Conservation (phyloP, 2,797 vertebrate genomes). For the Hozukius guyotensis region DNA sequence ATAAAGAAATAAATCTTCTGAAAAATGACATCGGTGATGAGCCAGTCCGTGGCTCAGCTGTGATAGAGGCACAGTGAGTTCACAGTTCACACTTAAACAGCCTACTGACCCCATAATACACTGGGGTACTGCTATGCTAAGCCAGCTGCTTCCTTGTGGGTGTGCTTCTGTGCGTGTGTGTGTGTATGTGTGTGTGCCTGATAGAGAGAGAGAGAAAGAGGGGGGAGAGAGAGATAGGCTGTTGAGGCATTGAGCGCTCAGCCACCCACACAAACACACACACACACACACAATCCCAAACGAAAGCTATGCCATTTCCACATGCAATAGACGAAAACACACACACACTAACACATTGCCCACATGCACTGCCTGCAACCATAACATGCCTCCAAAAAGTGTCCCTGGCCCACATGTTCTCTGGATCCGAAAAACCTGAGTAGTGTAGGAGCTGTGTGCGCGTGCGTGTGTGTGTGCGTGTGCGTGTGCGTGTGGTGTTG, state of each 20-base stretch:
- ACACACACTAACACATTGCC: slow-evolving; percentile 9
- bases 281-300: slow-evolving; percentile 40
- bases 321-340: slow-evolving; percentile 33
- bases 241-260: slow-evolving; percentile 55
- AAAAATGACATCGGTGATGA: slow-evolving; percentile 36
- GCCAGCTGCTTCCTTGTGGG: slow-evolving; percentile 61
- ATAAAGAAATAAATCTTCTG: not conserved
- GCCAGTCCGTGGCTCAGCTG: slow-evolving; percentile 61
- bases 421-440: slow-evolving; percentile 30
- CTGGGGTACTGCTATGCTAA: slow-evolving; percentile 40
- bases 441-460: slow-evolving; percentile 17
- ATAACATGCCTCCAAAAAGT: slow-evolving; percentile 54
- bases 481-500: not conserved
- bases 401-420: slow-evolving; percentile 41
- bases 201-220: not conserved
- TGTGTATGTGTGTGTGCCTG: slow-evolving; percentile 2
- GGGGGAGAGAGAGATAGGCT: not conserved
- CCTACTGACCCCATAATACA: slow-evolving; percentile 63
- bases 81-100: slow-evolving; percentile 62
- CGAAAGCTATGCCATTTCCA: slow-evolving; percentile 53
- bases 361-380: slow-evolving; percentile 64
- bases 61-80: slow-evolving; percentile 44
- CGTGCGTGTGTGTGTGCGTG: not conserved
- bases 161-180: slow-evolving; percentile 12
- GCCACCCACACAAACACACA: slow-evolving; percentile 52